Percentiles rank a stretch among this genome's conserved stretches.
These are phyloP conservation scores for Mactra quadrangularis DNA, from an alignment of 1,140 invertebrate genomes.

Conservation along the genomic window DNA sequence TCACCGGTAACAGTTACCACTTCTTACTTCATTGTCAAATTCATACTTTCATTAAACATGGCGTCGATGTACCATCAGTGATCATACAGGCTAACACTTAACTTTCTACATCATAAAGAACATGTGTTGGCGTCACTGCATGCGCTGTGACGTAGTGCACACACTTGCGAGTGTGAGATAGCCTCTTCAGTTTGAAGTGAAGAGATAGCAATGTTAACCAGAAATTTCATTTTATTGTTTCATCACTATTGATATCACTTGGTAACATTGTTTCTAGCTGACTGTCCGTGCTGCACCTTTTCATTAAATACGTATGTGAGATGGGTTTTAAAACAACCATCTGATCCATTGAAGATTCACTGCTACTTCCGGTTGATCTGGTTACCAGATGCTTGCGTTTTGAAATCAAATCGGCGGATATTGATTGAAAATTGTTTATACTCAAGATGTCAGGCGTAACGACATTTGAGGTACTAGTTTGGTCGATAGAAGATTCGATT, in stretches of 20 bases:
- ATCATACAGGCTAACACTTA: too few species aligned
- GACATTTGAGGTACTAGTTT: background rate
- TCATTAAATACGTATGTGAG: background rate
- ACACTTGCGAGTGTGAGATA: too few species aligned
- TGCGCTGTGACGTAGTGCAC: too few species aligned
- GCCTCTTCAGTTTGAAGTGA: too few species aligned
- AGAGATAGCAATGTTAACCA: too few species aligned
- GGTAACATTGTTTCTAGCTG: conserved; percentile 16
- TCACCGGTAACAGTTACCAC: too few species aligned
- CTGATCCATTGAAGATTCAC: conserved; percentile 2
- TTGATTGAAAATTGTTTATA: background rate
- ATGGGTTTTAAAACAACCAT: background rate
- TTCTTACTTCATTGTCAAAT: too few species aligned
- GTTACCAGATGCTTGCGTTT: conserved; percentile 30
- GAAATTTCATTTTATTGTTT: too few species aligned
- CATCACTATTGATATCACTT: background rate
- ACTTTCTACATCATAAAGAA: too few species aligned
- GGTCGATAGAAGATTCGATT: conserved; percentile 1
- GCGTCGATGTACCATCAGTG: too few species aligned
- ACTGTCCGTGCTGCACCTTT: background rate
- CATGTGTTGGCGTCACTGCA: too few species aligned
- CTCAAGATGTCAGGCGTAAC: background rate
- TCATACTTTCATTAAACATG: too few species aligned
- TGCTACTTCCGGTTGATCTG: conserved; percentile 14
- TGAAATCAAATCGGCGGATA: background rate